Evolutionary conservation across 2,113 vertebrate species (phyloP).

Genomic region (Shinisaurus crocodilurus): DNA sequence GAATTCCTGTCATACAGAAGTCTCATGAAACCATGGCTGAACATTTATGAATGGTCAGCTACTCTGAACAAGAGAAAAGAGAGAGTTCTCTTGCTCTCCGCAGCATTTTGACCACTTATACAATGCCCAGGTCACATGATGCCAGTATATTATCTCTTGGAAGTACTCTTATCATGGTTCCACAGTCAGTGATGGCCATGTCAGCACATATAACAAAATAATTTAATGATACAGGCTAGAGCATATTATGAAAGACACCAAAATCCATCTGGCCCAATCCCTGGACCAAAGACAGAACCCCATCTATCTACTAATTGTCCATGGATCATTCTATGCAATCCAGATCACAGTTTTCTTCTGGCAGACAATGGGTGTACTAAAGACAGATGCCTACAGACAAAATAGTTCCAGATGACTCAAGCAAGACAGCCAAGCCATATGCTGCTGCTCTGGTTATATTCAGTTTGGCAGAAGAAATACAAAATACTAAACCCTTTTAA

Average conservation of each 20-base stretch:
- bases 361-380: background rate
- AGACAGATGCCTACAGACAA: background rate
- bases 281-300: background rate
- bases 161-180: background rate
- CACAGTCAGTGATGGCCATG: background rate
- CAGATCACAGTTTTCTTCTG: background rate
- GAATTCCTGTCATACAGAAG: conserved; percentile 11
- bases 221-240: background rate
- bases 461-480: background rate
- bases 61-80: conserved; percentile 17
- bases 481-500: too few relatives aligned
- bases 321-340: background rate
- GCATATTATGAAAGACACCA: background rate
- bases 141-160: background rate
- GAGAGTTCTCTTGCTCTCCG: background rate
- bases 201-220: background rate
- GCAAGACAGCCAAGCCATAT: background rate
- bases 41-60: conserved; percentile 14
- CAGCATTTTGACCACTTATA: conserved; percentile 18
- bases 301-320: background rate
- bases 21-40: conserved; percentile 35
- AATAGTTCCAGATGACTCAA: conserved; percentile 16
- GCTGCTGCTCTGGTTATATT: background rate
- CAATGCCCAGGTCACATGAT: background rate
- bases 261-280: background rate